These are phyloP conservation scores for Pyrrhura leucotis DNA, from an alignment of 2,797 vertebrate species.

Conservation along the genomic window DNA sequence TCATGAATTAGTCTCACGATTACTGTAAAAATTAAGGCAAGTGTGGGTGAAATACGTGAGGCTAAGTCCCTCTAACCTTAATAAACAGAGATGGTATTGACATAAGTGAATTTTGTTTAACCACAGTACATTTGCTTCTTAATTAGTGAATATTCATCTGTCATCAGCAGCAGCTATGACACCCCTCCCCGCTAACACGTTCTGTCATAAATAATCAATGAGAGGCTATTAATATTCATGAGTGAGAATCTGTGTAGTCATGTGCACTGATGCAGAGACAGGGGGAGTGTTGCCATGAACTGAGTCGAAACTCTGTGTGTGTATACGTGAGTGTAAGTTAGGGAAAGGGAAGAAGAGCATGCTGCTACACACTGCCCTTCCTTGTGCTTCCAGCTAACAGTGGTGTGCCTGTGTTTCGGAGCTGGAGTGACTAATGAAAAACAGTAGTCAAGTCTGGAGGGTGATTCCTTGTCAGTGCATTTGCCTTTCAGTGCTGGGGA, in stretches of 20 bases:
- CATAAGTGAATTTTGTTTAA: slow-evolving; percentile 89
- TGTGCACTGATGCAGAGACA: slow-evolving; percentile 87
- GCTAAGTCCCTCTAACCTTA: slow-evolving; percentile 64
- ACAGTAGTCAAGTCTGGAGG: slow-evolving; percentile 88
- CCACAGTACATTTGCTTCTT: slow-evolving; percentile 85
- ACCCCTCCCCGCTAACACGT: slow-evolving; percentile 82
- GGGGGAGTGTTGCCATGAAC: slow-evolving; percentile 85
- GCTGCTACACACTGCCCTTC: slow-evolving; percentile 73
- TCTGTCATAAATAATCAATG: slow-evolving; percentile 91
- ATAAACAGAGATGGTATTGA: slow-evolving; percentile 78
- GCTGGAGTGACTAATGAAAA: slow-evolving; percentile 95
- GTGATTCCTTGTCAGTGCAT: slow-evolving; percentile 89
- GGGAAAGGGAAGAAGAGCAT: slow-evolving; percentile 78
- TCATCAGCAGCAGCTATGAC: slow-evolving; percentile 80
- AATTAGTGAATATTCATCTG: slow-evolving; percentile 87
- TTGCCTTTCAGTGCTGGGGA: slow-evolving; percentile 81
- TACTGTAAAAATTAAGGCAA: slow-evolving; percentile 58
- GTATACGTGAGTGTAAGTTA: slow-evolving; percentile 79
- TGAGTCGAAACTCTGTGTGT: slow-evolving; percentile 82
- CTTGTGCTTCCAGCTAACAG: slow-evolving; percentile 75
- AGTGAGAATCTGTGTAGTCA: slow-evolving; percentile 88
- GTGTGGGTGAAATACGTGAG: slow-evolving; percentile 1
- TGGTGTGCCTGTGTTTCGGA: slow-evolving; percentile 83
- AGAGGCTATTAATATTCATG: slow-evolving; percentile 90
- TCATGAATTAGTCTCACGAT: slow-evolving; percentile 50